phyloP scores from a whole-genome alignment of 2,113 vertebrate species.

The Pampusana beccarii region DNA sequence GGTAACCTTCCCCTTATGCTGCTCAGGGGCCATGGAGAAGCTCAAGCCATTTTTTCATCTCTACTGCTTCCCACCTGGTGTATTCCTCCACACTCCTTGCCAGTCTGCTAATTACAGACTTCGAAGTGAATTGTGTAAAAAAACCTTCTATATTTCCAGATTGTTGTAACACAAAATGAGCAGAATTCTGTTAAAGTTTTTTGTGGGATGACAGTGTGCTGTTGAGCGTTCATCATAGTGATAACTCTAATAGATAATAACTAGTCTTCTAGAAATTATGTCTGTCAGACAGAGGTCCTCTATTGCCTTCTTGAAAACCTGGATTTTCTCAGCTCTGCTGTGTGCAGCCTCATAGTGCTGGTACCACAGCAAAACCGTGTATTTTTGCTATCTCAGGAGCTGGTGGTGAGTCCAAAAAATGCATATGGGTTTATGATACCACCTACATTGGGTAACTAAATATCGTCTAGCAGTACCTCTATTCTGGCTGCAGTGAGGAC shows the following conservation, averaged over 20 bases:
- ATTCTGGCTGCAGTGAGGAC: background rate
- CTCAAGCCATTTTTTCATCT: background rate
- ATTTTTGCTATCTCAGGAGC: background rate
- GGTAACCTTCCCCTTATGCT: background rate
- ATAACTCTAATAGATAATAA: background rate
- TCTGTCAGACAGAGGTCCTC: background rate
- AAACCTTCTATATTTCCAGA: fast-evolving
- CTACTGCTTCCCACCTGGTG: background rate
- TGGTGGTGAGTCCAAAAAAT: background rate
- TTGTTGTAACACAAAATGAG: background rate
- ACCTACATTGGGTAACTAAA: background rate
- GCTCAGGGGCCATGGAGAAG: background rate
- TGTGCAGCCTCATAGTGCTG: background rate
- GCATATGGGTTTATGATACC: background rate
- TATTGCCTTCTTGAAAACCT: background rate
- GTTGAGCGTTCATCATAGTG: background rate
- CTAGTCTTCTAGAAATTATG: background rate
- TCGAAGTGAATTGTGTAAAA: background rate
- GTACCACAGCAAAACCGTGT: background rate
- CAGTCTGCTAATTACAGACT: background rate
- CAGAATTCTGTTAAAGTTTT: background rate
- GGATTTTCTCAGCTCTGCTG: background rate
- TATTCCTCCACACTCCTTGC: background rate
- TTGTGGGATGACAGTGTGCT: background rate
- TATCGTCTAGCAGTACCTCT: background rate